Evolutionary conservation across 2,113 vertebrate genomes (phyloP).

Genomic region (Holacanthus passer): DNA sequence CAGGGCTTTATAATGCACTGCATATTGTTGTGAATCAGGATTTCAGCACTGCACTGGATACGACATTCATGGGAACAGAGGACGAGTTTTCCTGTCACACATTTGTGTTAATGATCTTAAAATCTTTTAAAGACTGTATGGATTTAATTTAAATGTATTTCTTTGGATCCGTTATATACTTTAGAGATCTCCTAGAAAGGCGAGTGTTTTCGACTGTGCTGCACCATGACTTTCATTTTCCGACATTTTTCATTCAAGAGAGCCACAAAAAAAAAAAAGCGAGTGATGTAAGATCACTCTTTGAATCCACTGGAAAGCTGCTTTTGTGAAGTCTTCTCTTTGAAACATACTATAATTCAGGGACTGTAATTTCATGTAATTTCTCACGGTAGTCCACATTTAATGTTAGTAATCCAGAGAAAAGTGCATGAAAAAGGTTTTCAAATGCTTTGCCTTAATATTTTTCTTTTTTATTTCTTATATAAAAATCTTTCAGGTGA

Average conservation of each 20-base stretch:
- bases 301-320: neutral
- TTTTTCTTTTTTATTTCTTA: neutral
- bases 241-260: neutral
- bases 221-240: neutral
- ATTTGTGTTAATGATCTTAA: neutral
- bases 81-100: neutral
- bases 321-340: constrained; percentile 19
- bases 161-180: neutral
- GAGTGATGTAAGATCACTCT: neutral
- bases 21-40: constrained; percentile 6
- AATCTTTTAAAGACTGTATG: neutral
- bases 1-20: neutral
- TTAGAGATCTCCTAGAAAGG: neutral
- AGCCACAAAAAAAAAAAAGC: neutral
- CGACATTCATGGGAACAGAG: neutral
- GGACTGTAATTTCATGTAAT: constrained; percentile 23
- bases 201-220: neutral
- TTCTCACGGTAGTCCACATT: constrained; percentile 7
- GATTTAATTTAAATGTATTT: neutral
- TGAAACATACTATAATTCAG: constrained; percentile 20
- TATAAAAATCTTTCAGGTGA: constrained; percentile 11
- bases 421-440: constrained; percentile 16
- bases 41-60: constrained; percentile 6
- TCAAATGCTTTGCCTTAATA: neutral
- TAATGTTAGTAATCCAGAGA: constrained; percentile 3